A percentile compares a stretch with the other conserved stretches of the same genome.
These are phyloP conservation scores for Callipepla squamata DNA, from an alignment of 2,113 vertebrate species.

Conservation along the genomic window DNA sequence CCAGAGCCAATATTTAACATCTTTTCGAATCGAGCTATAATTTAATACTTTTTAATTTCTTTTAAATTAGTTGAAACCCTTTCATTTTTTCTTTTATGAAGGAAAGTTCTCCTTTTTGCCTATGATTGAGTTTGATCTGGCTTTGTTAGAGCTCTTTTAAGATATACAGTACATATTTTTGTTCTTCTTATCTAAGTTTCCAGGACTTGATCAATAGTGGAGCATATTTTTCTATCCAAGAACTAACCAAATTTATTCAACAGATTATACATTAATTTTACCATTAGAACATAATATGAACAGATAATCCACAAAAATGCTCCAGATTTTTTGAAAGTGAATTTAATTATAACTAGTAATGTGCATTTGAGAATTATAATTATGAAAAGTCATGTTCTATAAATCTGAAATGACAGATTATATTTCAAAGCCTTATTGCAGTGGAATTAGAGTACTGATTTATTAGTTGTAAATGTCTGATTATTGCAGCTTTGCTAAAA, in stretches of 20 bases:
- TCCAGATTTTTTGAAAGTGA: constrained; percentile 79
- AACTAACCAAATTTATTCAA: constrained; percentile 74
- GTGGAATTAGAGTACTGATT: constrained; percentile 79
- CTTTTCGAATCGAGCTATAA: constrained; percentile 54
- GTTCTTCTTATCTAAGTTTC: constrained; percentile 67
- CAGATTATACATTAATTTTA: constrained; percentile 79
- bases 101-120: constrained; percentile 31
- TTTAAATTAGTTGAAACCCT: constrained; percentile 47
- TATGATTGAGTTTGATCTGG: constrained; percentile 43
- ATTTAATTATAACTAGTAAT: constrained; percentile 82
- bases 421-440: constrained; percentile 82
- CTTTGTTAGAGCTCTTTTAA: constrained; percentile 53
- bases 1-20: constrained; percentile 49
- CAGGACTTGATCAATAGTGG: constrained; percentile 66
- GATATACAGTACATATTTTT: constrained; percentile 53
- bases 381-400: constrained; percentile 80
- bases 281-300: constrained; percentile 68
- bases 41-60: constrained; percentile 54
- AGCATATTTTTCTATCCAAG: constrained; percentile 59
- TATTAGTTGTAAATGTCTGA: constrained; percentile 84
- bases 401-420: constrained; percentile 82
- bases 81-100: constrained; percentile 45
- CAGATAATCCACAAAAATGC: constrained; percentile 78
- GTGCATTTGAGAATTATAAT: constrained; percentile 79
- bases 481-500: constrained; percentile 80